A percentile compares a stretch with the other conserved stretches of the same genome.
These are phyloP conservation scores for Sinotaia quadrata DNA, from an alignment of 2,888 invertebrate species.

Conservation along the genomic window DNA sequence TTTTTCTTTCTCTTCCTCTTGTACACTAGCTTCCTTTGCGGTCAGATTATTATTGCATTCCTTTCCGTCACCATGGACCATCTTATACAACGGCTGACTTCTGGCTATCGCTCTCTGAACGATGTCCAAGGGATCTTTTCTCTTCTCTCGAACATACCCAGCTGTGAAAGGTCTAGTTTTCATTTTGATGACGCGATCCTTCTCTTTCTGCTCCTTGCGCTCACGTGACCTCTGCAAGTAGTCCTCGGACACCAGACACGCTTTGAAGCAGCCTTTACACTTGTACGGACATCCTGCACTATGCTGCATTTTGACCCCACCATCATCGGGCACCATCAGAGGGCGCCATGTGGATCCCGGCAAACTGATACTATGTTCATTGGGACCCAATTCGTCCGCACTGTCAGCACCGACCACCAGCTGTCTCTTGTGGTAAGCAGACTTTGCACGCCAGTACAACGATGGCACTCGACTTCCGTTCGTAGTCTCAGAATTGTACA, in stretches of 20 bases:
- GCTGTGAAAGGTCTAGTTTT: background rate
- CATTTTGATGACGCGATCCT: background rate
- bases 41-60: background rate
- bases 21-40: no score
- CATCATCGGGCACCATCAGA: constrained; percentile 27
- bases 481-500: background rate
- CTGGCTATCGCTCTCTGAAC: constrained; percentile 35
- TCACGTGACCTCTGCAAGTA: constrained; percentile 31
- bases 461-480: constrained; percentile 13
- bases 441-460: constrained; percentile 37
- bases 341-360: constrained; percentile 24
- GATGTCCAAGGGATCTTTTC: constrained; percentile 20
- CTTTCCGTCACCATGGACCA: constrained; percentile 27
- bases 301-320: constrained; percentile 35
- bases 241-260: constrained; percentile 52
- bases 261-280: constrained; percentile 56
- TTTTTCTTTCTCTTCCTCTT: no score
- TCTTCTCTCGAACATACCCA: background rate
- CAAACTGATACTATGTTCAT: background rate
- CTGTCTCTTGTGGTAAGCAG: constrained; percentile 36
- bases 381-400: constrained; percentile 5
- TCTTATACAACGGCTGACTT: constrained; percentile 36
- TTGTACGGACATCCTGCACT: constrained; percentile 53
- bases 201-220: constrained; percentile 1
- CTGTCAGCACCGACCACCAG: constrained; percentile 14